Conservation (phyloP, 2,113 vertebrate species). For the Mesoclemmys tuberculata region DNA sequence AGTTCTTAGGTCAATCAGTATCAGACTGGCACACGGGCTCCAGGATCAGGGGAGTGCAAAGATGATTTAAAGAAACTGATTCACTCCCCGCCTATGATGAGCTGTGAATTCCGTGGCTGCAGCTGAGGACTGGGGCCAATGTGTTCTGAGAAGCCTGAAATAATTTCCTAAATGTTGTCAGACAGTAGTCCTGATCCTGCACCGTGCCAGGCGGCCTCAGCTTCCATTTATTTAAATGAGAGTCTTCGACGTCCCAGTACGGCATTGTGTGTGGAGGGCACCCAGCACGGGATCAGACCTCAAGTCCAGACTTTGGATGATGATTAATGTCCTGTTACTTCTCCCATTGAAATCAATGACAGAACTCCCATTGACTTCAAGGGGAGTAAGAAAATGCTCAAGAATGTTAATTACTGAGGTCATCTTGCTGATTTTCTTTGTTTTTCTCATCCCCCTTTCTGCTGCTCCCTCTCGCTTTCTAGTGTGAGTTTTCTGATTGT, state of each 20-base stretch:
- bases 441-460: conserved; percentile 53
- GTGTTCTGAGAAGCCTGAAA: not conserved
- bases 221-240: not conserved
- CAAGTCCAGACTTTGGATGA: not conserved
- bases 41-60: not conserved
- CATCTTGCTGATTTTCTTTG: conserved; percentile 41
- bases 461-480: not conserved
- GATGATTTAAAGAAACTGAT: not conserved
- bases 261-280: not conserved
- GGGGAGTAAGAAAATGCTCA: conserved; percentile 2
- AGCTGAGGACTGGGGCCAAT: not conserved
- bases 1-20: not conserved
- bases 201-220: not conserved
- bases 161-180: not conserved
- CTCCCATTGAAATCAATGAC: conserved; percentile 3
- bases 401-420: conserved; percentile 51
- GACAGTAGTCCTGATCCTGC: not conserved
- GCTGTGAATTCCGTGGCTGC: not conserved
- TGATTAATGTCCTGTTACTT: not conserved
- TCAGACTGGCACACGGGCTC: not conserved
- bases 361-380: conserved; percentile 39
- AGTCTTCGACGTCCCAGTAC: not conserved
- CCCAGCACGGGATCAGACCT: not conserved
- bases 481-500: not conserved
- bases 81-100: not conserved